Conservation (phyloP, 2,113 vertebrate species). For the Polyodon spathula region DNA sequence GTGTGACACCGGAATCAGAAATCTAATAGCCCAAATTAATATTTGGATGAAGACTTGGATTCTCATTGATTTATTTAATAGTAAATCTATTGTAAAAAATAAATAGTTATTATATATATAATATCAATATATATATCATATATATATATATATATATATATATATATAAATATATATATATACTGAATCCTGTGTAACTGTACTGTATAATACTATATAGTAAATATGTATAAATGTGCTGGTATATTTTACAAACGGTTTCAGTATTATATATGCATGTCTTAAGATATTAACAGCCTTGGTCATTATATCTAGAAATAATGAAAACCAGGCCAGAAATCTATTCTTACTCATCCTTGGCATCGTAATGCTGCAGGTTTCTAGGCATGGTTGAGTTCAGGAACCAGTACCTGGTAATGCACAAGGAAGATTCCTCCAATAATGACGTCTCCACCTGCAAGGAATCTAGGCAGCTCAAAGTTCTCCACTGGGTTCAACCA, state of each 20-base stretch:
- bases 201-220: not conserved
- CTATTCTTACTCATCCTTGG: constrained; percentile 39
- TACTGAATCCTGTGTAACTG: not conserved
- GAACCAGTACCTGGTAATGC: constrained; percentile 48
- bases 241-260: too few species aligned
- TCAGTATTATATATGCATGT: too few species aligned
- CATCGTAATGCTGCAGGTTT: constrained; percentile 45
- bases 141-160: too few species aligned
- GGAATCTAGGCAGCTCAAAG: constrained; percentile 23
- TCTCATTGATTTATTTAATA: constrained; percentile 18
- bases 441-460: constrained; percentile 33
- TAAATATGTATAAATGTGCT: too few species aligned
- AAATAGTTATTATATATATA: too few species aligned
- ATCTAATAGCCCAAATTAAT: constrained; percentile 18
- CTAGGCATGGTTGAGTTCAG: constrained; percentile 38
- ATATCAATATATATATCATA: too few species aligned
- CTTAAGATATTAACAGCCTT: too few species aligned
- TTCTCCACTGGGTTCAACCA: too few species aligned
- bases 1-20: constrained; percentile 16
- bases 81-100: constrained; percentile 11
- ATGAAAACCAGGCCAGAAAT: not conserved
- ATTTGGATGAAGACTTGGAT: constrained; percentile 12
- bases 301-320: not conserved
- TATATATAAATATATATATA: not conserved
- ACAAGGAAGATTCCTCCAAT: constrained; percentile 46